A percentile compares a stretch with the other conserved stretches of the same genome.
Conservation (phyloP, 2,113 vertebrate genomes). For the Corythoichthys intestinalis region DNA sequence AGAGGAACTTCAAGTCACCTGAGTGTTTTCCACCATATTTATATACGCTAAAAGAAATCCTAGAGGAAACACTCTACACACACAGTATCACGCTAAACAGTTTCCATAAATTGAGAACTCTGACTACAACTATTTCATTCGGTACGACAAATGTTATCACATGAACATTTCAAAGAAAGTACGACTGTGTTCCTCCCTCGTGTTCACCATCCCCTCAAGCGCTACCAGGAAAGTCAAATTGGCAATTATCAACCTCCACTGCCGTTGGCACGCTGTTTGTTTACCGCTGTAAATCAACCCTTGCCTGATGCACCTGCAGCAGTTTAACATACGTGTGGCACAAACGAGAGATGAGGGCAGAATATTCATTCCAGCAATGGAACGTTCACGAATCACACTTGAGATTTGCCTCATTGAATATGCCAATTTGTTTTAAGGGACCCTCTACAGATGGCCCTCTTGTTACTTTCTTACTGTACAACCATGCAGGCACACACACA, state of each 20-base stretch:
- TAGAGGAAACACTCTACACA: too few species aligned
- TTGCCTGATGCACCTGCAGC: constrained; percentile 32
- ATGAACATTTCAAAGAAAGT: neutral
- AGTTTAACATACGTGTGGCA: constrained; percentile 35
- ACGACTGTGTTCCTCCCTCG: neutral
- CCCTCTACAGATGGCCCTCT: constrained; percentile 22
- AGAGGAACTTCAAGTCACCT: too few species aligned
- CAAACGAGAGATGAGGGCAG: constrained; percentile 19
- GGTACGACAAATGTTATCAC: neutral
- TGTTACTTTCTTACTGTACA: constrained; percentile 8
- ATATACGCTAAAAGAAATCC: too few species aligned
- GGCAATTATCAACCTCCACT: constrained; percentile 34
- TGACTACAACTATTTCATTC: neutral
- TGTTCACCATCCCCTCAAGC: constrained; percentile 17
- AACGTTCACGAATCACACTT: constrained; percentile 47
- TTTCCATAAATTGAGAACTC: too few species aligned
- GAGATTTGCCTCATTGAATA: constrained; percentile 53
- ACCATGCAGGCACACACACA: neutral
- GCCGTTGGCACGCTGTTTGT: constrained; percentile 24
- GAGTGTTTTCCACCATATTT: too few species aligned
- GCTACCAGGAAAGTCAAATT: constrained; percentile 30
- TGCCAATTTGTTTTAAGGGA: constrained; percentile 72
- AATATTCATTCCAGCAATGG: constrained; percentile 34
- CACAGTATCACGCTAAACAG: too few species aligned
- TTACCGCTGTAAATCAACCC: constrained; percentile 28